Evolutionary conservation across 1,140 invertebrate genomes (phyloP).

Genomic region (Hypothenemus hampei): DNA sequence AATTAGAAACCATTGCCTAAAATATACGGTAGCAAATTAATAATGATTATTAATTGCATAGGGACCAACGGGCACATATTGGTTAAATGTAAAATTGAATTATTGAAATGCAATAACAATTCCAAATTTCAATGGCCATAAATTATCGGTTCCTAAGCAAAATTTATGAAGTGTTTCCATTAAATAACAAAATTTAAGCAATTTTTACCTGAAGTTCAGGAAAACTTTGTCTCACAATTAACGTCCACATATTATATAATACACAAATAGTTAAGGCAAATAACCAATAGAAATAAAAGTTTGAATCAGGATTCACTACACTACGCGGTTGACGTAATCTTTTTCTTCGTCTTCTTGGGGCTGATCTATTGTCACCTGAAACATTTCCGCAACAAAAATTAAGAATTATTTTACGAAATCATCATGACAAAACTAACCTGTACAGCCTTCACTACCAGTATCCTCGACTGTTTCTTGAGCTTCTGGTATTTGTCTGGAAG

Average conservation of each 20-base stretch:
- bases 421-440: constrained; percentile 33
- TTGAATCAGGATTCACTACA: constrained; percentile 94
- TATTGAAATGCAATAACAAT: no score
- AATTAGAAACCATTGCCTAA: constrained; percentile 58
- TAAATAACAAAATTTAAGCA: no score
- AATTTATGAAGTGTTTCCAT: no score
- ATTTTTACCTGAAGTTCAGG: constrained; percentile 80
- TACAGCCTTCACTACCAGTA: constrained; percentile 62
- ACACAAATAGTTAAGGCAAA: constrained; percentile 83
- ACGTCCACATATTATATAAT: constrained; percentile 92
- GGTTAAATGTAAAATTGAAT: no score
- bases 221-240: constrained; percentile 91
- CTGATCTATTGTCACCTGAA: constrained; percentile 51
- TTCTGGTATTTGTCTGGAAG: constrained; percentile 83
- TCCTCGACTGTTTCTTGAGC: constrained; percentile 75
- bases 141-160: no score
- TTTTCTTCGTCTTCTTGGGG: constrained; percentile 57
- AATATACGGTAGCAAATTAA: constrained; percentile 17
- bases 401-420: constrained; percentile 18
- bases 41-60: no score
- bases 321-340: constrained; percentile 65
- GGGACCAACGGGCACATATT: no score
- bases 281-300: constrained; percentile 94
- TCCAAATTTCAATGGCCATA: no score
- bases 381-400: not conserved